Conservation (phyloP, 2,888 invertebrate genomes). For the Zygothrica quintamaculata region DNA sequence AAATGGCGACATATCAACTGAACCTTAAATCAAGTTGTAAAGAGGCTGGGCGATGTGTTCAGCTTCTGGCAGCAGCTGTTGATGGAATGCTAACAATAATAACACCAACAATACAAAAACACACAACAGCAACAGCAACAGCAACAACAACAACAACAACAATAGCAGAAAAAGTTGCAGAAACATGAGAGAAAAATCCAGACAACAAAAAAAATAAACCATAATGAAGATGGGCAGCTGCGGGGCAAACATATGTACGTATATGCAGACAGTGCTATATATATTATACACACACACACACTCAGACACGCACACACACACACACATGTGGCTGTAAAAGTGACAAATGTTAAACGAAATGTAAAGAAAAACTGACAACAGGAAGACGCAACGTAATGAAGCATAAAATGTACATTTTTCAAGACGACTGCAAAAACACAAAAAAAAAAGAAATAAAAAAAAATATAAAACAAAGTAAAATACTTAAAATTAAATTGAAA, state of each 20-base stretch:
- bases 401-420: slow-evolving; percentile 80
- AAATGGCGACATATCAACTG: slow-evolving; percentile 71
- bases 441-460: slow-evolving; percentile 10
- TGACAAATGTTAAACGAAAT: slow-evolving; percentile 81
- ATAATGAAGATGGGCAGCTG: slow-evolving; percentile 76
- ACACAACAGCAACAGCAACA: slow-evolving; percentile 19
- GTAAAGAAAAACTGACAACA: slow-evolving; percentile 78
- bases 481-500: slow-evolving; percentile 37
- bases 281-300: slow-evolving; percentile 28
- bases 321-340: slow-evolving; percentile 72
- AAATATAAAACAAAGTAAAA: slow-evolving; percentile 5
- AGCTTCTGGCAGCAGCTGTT: slow-evolving; percentile 69
- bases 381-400: slow-evolving; percentile 78
- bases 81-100: slow-evolving; percentile 72
- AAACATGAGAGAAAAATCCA: slow-evolving; percentile 32
- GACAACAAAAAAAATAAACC: slow-evolving; percentile 48
- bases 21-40: slow-evolving; percentile 80
- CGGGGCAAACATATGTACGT: slow-evolving; percentile 54
- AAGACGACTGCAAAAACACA: slow-evolving; percentile 62
- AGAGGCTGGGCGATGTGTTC: slow-evolving; percentile 66
- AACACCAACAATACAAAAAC: slow-evolving; percentile 49
- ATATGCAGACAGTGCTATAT: slow-evolving; percentile 43
- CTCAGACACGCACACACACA: slow-evolving; percentile 13
- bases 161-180: neutral
- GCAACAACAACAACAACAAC: slow-evolving; percentile 22